A percentile compares a stretch with the other conserved stretches of the same genome.
These are phyloP conservation scores for Tenodera sinensis DNA, from an alignment of 2,888 invertebrate species.

Conservation along the genomic window DNA sequence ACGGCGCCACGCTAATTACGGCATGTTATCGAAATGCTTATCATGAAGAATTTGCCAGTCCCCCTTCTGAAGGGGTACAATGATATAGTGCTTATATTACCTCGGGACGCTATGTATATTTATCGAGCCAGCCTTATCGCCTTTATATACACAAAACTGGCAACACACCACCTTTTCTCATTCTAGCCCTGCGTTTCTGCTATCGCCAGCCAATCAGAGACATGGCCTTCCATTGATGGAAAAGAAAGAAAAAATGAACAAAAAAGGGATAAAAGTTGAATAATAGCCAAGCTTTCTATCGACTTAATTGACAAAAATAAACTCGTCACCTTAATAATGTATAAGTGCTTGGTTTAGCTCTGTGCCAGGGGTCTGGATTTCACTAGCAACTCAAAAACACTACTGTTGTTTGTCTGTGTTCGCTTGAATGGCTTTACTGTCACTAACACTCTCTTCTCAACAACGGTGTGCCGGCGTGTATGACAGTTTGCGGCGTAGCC, in stretches of 20 bases:
- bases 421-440: no score
- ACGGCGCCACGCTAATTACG: neutral
- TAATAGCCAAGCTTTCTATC: no score
- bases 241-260: neutral
- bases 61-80: neutral
- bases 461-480: no score
- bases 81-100: neutral
- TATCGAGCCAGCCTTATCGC: neutral
- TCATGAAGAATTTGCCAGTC: neutral
- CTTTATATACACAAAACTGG: neutral
- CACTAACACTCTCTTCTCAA: no score
- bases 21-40: neutral
- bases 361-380: no score
- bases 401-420: no score
- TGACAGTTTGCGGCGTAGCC: no score
- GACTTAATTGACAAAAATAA: neutral
- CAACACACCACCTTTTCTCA: neutral
- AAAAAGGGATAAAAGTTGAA: no score
- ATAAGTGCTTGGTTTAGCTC: no score
- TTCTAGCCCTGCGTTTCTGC: neutral
- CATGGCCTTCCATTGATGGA: neutral
- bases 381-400: no score
- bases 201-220: neutral
- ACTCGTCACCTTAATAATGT: neutral
- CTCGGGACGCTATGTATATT: neutral